Base-by-base conservation (phyloP, 2,888 invertebrate species). In the Galerucella nymphaeae region DNA sequence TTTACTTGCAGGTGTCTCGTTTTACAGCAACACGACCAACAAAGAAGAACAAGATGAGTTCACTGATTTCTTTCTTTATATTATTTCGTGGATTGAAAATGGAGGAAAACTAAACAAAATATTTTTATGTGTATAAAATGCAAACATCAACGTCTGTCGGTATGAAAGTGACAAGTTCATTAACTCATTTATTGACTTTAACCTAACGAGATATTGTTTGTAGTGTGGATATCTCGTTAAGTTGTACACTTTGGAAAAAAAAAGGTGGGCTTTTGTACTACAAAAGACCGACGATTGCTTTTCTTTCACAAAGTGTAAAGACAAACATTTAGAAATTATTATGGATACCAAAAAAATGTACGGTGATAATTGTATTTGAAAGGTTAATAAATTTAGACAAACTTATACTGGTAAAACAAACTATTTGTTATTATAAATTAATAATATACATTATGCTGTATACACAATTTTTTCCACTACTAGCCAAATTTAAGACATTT, bases 1-100 rank as follows among this genome's bases (percentile, higher is more conserved):
- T 75, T 72, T 71, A 73, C 67, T 70, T 57, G 71, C 75, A 70
- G 73, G 77, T 76, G 76, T 71, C 70, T 72, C 70, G 70, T 71
- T 71, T 66, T 70, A 68, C 68, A 74, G 68, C 71, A 68, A 38
- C 30, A 38, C 30, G 30, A 9, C 30, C 30, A 38, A 57, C 63
- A 50, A 63, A 64, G 53, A 18, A 53, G n/a, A 18, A 69, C 42
- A 10, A 55, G n/a, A 55, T 50, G 53, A 66, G 74, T 74, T 74
- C 69, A 73, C 50, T 69, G 74, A 75, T 70, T 75, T 72, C 53
- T 41, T 61, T 10, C 30, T 38, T 30, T 59, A 62, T 38, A 9
- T 8, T 8, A 38, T 38, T 38, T 45, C 13, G 11, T 42, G 42
- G 42, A 42, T 42, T 30, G 30, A 30, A 30, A 30, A 30, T 30